Evolutionary conservation across 2,888 invertebrate genomes (phyloP), one percentile per base, ranked within the genome.

Genomic region (Automeris io): DNA sequence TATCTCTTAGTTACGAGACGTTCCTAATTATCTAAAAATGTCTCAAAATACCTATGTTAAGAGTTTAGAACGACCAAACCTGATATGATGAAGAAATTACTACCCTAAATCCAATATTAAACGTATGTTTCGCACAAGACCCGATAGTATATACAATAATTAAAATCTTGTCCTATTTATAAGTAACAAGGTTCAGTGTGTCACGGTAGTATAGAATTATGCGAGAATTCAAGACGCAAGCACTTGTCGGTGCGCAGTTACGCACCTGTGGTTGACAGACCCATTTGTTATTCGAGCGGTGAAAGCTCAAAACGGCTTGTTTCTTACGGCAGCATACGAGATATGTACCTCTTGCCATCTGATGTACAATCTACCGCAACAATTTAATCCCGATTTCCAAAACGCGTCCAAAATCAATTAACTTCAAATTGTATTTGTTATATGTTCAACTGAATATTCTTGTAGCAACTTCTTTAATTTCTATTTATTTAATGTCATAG

Each of bases 11-110:
- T 13, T 88, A 88, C 41, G 90, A 90, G 44, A 90, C 89, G 82
- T 90, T 43, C 89, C 90, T 5, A 90, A 90, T 60, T 90, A 91
- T 54, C 74, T 91, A 41, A 91, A 91, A 74, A 89, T 90, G 8
- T 90, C 90, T 1, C 76, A 90, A 29, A 89, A 88, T 58, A 85
- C 90, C 5, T 86, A 90, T 43, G 87, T 69, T 1, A 90, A 90
- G 25, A 90, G 89, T 49, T 70, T 90, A 51, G 91, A 91, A 57
- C 75, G 90, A 49, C 89, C 90, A 1, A 91, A 68, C 90, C 90
- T 1, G 89, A 90, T 21, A 85, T 89, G 59, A 88, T 90, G 70
- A 90, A 89, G 43, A 90, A 90, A 55, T 49, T 88, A 6, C 72
- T 89, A 23, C 85, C 86, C 2, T 86, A 58, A 88, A 87, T 50